Evolutionary conservation across 2,888 invertebrate genomes (phyloP).

Genomic region (Cantharis flavilabris): DNA sequence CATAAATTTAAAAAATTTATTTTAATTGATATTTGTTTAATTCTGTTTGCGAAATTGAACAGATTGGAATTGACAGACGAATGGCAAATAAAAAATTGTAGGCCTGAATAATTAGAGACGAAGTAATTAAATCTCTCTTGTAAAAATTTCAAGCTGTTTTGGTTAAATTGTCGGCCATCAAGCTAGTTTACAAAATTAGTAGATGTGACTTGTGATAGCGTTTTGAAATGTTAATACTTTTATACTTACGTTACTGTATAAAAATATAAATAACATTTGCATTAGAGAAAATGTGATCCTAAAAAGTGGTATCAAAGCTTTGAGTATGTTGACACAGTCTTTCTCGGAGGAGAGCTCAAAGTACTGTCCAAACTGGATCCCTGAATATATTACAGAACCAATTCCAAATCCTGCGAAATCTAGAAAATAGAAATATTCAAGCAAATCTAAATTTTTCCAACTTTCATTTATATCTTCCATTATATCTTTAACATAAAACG

Average conservation of each 20-base stretch:
- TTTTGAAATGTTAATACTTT: neutral
- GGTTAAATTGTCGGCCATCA: too few species aligned
- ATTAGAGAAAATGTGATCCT: slow-evolving; percentile 69
- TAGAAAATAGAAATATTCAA: slow-evolving; percentile 7
- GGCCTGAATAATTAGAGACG: too few species aligned
- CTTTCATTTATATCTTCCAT: neutral
- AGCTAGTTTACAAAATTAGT: too few species aligned
- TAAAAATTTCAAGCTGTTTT: too few species aligned
- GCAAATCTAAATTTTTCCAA: neutral
- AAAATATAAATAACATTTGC: slow-evolving; percentile 74
- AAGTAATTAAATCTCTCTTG: too few species aligned
- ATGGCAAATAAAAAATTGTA: too few species aligned
- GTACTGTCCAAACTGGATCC: slow-evolving; percentile 70
- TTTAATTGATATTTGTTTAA: too few species aligned
- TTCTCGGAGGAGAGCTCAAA: slow-evolving; percentile 69
- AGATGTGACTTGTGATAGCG: neutral
- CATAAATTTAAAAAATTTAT: too few species aligned
- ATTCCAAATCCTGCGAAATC: slow-evolving; percentile 70
- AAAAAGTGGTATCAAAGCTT: slow-evolving; percentile 66
- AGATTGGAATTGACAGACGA: too few species aligned
- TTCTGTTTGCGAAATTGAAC: neutral
- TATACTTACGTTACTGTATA: slow-evolving; percentile 67
- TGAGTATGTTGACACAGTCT: slow-evolving; percentile 65
- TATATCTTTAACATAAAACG: slow-evolving; percentile 8
- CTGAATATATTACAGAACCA: slow-evolving; percentile 74